Base-by-base conservation (phyloP, 2,113 vertebrate genomes). In the Sitta europaea region DNA sequence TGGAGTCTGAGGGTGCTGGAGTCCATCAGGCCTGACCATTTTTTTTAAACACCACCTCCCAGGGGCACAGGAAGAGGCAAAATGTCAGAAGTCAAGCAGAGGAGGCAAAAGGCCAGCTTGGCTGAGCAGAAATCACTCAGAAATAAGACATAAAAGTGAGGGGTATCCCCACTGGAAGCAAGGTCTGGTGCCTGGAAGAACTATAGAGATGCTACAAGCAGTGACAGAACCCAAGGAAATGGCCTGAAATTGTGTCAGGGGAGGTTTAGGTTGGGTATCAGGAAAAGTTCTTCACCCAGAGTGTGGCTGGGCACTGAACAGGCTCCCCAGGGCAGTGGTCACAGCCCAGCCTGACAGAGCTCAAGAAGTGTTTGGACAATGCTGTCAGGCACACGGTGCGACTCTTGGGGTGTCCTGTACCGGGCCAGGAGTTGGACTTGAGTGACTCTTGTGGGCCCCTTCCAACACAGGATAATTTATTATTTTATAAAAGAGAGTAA, bases 291-390 rank as follows among this genome's bases (percentile, higher is more conserved):
- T 33, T 72, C 42, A 50, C 5, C 4, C 21, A 48, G 31, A 57
- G 3, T 14, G 21, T 31, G 29, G 2, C 0, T 55, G 17, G 11
- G 7, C 25, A 61, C 3, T 54, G 13, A 54, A 79, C 4, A 48
- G 25, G 9, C 14, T 71, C 13, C 6, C 21, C 11, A 55, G 17
- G 35, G 11, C 3, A 55, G 9, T 3, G 25, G 25, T 18, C 40
- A 42, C 17, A 35, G 50, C 17, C 2, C 7, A 63, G 8, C 5
- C 31, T 31, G 35, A 14, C 6, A 27, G 31, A 72, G 11, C 1
- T 23, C 66, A 65, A 15, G 3, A 48, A 19, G 3, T 6, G 10
- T 63, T 48, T 55, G 17, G 35, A 1, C n/a, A 63, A 33, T 12
- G 8, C 10, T 23, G 21, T 36, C 11, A 18, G 9, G 21, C 3